Evolutionary conservation across 2,113 vertebrate species (phyloP), one percentile per base, ranked within the genome.

Genomic region (Diphyllodes magnificus): DNA sequence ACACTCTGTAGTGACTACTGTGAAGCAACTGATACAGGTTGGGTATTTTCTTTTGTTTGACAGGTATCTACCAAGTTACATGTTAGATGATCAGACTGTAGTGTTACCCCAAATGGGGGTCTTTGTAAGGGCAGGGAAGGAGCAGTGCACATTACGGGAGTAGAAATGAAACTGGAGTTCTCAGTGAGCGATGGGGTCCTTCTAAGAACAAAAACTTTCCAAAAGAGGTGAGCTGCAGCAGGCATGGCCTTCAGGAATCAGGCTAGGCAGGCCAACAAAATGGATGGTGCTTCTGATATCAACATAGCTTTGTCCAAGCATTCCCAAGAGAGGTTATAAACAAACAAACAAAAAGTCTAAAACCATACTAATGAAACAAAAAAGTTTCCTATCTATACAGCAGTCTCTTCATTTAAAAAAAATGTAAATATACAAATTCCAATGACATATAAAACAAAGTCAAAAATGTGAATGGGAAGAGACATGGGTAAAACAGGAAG

Each of bases 371-470:
- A 98, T 97, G 97, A 95, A 98, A 98, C 98, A 98, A 98, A 98
- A 98, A 98, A 95, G 80, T 97, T 98, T 97, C 97, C 98, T 98
- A 98, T 98, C 98, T 97, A 98, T 97, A 97, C 98, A 98, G 98
- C 97, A 98, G 97, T 98, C 98, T 98, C 97, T 97, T 97, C 94
- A 88, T 97, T 97, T 97, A 97, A 95, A 97, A 86, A 98, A 95
- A 98, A 98, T 93, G 96, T 97, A 98, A 98, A 98, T 98, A 98
- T 98, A 99, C 98, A 99, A 98, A 98, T 98, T 98, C 97, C 96
- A 98, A 94, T 98, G 98, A 98, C 97, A 97, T 98, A 98, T 98
- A 98, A 99, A 99, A 98, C 98, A 99, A 99, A 98, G 98, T 98
- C 88, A 96, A 98, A 98, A 98, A 98, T 97, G 98, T 97, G 95